Evolutionary conservation across 2,113 vertebrate genomes (phyloP), one percentile per base, ranked within the genome.

Genomic region (Panurus biarmicus): DNA sequence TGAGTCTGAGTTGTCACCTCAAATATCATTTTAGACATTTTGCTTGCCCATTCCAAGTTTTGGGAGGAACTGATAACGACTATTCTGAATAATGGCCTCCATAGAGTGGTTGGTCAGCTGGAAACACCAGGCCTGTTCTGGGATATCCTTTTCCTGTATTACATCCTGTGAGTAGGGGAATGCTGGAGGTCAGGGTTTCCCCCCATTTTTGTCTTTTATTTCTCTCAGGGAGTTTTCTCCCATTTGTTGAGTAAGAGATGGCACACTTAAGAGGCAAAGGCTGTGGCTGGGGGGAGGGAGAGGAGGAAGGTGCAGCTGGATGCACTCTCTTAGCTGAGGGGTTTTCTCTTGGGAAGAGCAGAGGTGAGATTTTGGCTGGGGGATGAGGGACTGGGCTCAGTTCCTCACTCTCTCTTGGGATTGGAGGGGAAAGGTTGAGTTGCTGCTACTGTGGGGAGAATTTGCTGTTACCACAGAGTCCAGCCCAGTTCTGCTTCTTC

Each of bases 381-480:
- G 29, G 26, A 3, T 14, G 24, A 53, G 31, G 19, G 25, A 2
- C 15, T 23, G 48, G 48, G 25, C 48, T 53, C 0, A 0, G 47
- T 25, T 35, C 48, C 75, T 23, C 14, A 3, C 23, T 26, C 22
- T 54, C 38, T n/a, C 14, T 12, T 4, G 5, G 60, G 20, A 19
- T 19, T 2, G 2, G 33, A 35, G 25, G 19, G 13, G 19, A 18
- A 42, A 44, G 31, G 47, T 11, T 0, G 7, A 78, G 14, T 23
- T 79, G 48, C 38, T 54, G 33, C 38, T 64, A 5, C 33, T 5
- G 9, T 29, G 12, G 5, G 40, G n/a, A 38, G 40, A 45, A 38
- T 56, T 31, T 0, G 1, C 76, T 36, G 62, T 24, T 6, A 6
- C 6, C 8, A 6, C 7, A 0, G 21, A 20, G 12, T 4, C 4